phyloP scores from a whole-genome alignment of 2,888 invertebrate genomes.

The Aspidapion aeneum region DNA sequence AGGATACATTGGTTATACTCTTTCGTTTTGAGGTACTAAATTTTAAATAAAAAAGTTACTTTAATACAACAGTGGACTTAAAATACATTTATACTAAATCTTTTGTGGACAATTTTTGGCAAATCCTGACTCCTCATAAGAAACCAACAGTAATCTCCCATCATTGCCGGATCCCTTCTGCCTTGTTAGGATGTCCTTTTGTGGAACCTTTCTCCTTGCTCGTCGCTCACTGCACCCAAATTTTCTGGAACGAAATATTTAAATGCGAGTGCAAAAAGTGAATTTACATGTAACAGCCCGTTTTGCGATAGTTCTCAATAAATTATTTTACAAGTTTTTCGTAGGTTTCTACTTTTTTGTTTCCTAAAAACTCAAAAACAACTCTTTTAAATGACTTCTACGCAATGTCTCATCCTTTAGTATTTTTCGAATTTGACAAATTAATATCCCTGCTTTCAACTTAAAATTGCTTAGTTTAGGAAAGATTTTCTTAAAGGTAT shows the following conservation, averaged over 20 bases:
- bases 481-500: background rate
- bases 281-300: background rate
- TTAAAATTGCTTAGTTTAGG: background rate
- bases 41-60: background rate
- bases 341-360: background rate
- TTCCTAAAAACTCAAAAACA: background rate
- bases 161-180: constrained; percentile 1
- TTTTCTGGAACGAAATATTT: background rate
- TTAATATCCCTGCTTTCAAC: background rate
- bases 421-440: background rate
- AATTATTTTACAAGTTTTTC: background rate
- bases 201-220: no score
- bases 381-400: background rate
- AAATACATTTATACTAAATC: background rate
- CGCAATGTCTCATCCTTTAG: background rate
- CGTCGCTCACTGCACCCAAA: no score
- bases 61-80: background rate
- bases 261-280: background rate
- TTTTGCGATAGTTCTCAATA: background rate
- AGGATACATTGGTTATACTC: background rate
- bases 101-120: background rate
- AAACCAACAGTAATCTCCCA: constrained; percentile 12
- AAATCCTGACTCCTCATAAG: background rate
- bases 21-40: background rate
- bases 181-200: no score